Percentiles rank a stretch among this genome's conserved stretches.
These are phyloP conservation scores for Pipra filicauda DNA, from an alignment of 2,113 vertebrate species.

Conservation along the genomic window DNA sequence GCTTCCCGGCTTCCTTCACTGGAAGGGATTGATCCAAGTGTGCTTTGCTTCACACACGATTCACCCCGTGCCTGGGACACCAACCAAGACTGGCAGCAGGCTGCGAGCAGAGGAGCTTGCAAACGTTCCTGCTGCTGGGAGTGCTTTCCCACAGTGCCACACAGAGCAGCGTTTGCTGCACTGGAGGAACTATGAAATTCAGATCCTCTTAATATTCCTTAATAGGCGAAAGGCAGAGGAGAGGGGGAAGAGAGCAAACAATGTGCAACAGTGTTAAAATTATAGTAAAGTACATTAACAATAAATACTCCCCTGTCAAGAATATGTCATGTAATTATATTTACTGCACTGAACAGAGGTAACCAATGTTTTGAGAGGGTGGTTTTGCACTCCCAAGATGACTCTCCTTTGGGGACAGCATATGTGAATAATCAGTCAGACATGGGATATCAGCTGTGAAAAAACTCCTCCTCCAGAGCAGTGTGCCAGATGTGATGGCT, in stretches of 20 bases:
- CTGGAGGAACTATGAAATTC: neutral
- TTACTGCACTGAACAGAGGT: conserved; percentile 38
- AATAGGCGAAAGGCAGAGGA: conserved; percentile 53
- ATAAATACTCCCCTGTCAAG: conserved; percentile 54
- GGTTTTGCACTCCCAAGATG: conserved; percentile 50
- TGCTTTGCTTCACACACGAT: accelerated
- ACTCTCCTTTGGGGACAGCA: conserved; percentile 44
- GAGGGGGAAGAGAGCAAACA: conserved; percentile 28
- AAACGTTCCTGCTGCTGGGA: accelerated
- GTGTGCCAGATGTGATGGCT: neutral
- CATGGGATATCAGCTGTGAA: conserved; percentile 17
- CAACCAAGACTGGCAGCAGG: neutral
- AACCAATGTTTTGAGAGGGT: conserved; percentile 62
- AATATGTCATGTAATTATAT: conserved; percentile 49
- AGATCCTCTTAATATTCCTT: conserved; percentile 21
- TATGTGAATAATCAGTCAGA: conserved; percentile 53
- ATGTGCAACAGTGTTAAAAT: conserved; percentile 25
- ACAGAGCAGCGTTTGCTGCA: neutral
- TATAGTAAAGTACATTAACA: conserved; percentile 34
- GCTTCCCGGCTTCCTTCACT: neutral
- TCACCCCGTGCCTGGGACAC: neutral
- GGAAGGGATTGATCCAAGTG: accelerated
- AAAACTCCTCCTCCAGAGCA: neutral
- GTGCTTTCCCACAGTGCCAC: neutral
- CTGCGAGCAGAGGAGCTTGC: neutral